Evolutionary conservation across 2,113 vertebrate species (phyloP).

Genomic region (Ceyx melanurus): DNA sequence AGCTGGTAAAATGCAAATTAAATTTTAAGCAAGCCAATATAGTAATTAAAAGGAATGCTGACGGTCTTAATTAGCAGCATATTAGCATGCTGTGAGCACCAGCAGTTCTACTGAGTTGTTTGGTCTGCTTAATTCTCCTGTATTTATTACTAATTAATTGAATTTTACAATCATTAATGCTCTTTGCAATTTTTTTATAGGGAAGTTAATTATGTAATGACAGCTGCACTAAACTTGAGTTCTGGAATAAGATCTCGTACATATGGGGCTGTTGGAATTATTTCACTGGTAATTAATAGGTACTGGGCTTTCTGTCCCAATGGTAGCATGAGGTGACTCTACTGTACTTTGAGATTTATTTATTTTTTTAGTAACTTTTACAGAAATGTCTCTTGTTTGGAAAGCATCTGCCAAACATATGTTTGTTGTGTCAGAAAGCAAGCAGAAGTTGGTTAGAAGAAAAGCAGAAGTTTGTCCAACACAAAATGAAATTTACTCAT

Average conservation of each 20-base stretch:
- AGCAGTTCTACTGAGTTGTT: not conserved
- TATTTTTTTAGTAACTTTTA: not conserved
- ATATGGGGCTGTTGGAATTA: not conserved
- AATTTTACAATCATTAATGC: slow-evolving; percentile 26
- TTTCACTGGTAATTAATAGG: not conserved
- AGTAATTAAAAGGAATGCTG: slow-evolving; percentile 44
- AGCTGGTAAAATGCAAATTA: not conserved
- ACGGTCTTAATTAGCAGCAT: slow-evolving; percentile 62
- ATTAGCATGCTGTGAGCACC: slow-evolving; percentile 49
- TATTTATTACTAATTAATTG: slow-evolving; percentile 61
- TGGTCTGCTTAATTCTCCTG: slow-evolving; percentile 27
- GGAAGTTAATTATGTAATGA: slow-evolving; percentile 43
- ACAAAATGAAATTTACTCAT: not conserved
- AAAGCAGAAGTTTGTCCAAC: not conserved
- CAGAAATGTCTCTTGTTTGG: not conserved
- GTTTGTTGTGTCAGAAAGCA: not conserved
- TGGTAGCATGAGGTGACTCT: not conserved
- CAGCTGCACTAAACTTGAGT: not conserved
- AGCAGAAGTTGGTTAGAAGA: not conserved
- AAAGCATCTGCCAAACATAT: not conserved
- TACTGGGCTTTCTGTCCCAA: not conserved
- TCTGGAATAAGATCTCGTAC: not conserved
- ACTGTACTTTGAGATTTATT: rapidly evolving
- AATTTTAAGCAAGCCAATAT: not conserved
- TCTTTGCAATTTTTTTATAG: not conserved